Conservation (phyloP, 2,888 invertebrate species). For the Nephrotoma flavescens region DNA sequence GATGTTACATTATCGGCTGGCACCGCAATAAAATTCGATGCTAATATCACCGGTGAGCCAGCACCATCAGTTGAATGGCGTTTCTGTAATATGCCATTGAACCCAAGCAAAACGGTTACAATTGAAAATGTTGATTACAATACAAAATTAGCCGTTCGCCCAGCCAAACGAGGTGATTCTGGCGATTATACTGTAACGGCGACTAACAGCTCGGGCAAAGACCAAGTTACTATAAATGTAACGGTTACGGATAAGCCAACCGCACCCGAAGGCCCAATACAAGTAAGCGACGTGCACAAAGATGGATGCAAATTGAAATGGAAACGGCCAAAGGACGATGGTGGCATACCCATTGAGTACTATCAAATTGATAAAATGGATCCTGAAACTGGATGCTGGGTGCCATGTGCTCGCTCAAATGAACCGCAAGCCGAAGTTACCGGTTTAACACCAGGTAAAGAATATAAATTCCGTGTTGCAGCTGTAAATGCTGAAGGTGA, state of each 20-base stretch:
- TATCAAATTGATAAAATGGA: slow-evolving; percentile 95
- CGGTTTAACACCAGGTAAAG: slow-evolving; percentile 75
- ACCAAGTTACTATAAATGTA: slow-evolving; percentile 66
- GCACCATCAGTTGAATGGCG: slow-evolving; percentile 90
- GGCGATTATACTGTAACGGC: slow-evolving; percentile 81
- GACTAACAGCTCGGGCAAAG: slow-evolving; percentile 75
- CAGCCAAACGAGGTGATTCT: slow-evolving; percentile 64
- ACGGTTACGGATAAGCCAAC: slow-evolving; percentile 76
- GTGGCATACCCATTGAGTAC: slow-evolving; percentile 86
- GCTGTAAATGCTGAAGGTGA: slow-evolving; percentile 95
- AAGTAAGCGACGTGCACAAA: slow-evolving; percentile 77
- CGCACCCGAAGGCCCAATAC: slow-evolving; percentile 78
- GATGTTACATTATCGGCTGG: slow-evolving; percentile 86
- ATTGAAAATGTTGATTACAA: slow-evolving; percentile 79
- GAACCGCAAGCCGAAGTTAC: slow-evolving; percentile 72
- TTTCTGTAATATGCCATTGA: slow-evolving; percentile 65
- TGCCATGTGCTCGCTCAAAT: slow-evolving; percentile 68
- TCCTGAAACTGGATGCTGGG: slow-evolving; percentile 76
- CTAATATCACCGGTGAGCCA: slow-evolving; percentile 87
- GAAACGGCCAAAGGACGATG: slow-evolving; percentile 91
- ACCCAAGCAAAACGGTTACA: slow-evolving; percentile 50
- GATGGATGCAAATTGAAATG: slow-evolving; percentile 90
- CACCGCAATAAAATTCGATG: slow-evolving; percentile 83
- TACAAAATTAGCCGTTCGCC: slow-evolving; percentile 71
- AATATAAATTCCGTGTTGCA: slow-evolving; percentile 90